Conservation (phyloP, 2,113 vertebrate species). For the Rhegmatorhina hoffmannsi region DNA sequence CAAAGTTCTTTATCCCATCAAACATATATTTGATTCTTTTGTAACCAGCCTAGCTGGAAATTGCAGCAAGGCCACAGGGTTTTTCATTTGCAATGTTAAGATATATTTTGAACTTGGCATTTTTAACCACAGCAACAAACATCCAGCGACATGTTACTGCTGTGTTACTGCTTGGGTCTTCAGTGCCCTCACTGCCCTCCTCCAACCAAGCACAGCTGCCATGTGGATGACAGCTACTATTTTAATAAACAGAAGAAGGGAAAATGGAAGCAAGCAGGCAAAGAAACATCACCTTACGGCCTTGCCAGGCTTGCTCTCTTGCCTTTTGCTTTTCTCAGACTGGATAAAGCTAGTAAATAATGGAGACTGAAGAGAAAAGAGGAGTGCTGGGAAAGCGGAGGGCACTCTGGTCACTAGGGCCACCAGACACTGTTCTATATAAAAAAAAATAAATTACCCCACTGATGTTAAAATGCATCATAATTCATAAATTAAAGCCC, state of each 20-base stretch:
- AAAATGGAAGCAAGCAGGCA: background rate
- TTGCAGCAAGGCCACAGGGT: background rate
- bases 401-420: background rate
- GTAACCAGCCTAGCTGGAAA: background rate
- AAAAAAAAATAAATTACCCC: background rate
- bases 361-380: conserved; percentile 1
- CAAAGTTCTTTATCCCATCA: background rate
- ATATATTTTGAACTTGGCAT: background rate
- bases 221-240: conserved; percentile 13
- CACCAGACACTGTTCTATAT: background rate
- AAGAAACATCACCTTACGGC: conserved; percentile 7
- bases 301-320: conserved; percentile 5
- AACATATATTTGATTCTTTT: background rate
- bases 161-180: background rate
- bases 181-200: background rate
- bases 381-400: background rate
- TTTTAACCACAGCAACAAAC: conserved; percentile 5
- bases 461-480: background rate
- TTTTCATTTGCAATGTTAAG: background rate
- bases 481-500: background rate
- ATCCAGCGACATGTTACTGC: background rate
- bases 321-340: conserved; percentile 3
- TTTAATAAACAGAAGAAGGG: conserved; percentile 7
- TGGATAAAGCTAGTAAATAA: background rate
- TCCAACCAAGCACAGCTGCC: background rate